A percentile compares a stretch with the other conserved stretches of the same genome.
These are phyloP conservation scores for Drosophila sucinea DNA, from an alignment of 1,140 invertebrate species.

Conservation along the genomic window DNA sequence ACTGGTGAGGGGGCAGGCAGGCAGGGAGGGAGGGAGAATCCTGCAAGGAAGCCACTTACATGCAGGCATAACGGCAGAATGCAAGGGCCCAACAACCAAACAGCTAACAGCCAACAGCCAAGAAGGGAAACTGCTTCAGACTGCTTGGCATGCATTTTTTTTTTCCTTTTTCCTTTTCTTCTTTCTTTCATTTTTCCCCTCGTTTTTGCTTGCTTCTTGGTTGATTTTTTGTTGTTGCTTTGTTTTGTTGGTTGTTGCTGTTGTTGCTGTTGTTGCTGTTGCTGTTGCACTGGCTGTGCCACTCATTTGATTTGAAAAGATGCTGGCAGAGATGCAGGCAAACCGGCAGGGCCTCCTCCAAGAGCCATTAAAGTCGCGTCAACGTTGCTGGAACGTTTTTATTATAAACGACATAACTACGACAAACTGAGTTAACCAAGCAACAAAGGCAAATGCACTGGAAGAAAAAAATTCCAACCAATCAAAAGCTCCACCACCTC, in stretches of 20 bases:
- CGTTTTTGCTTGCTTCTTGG: not conserved
- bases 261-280: constrained; percentile 43
- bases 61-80: constrained; percentile 66
- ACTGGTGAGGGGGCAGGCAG: constrained; percentile 9
- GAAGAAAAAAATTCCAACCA: constrained; percentile 14
- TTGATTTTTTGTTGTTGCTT: constrained; percentile 32
- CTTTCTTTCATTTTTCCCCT: not conserved
- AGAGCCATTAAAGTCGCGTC: constrained; percentile 78
- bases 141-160: constrained; percentile 39
- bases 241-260: constrained; percentile 37
- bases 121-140: constrained; percentile 49
- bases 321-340: constrained; percentile 45
- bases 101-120: constrained; percentile 3
- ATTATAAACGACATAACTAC: constrained; percentile 82
- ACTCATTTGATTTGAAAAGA: constrained; percentile 80
- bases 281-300: constrained; percentile 36
- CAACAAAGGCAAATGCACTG: constrained; percentile 40
- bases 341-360: constrained; percentile 29
- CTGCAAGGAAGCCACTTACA: constrained; percentile 69
- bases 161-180: not conserved
- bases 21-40: constrained; percentile 44
- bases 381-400: constrained; percentile 66
- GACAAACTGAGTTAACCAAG: constrained; percentile 75
- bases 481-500: not conserved
- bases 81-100: constrained; percentile 38